Evolutionary conservation across 2,113 vertebrate species (phyloP).

Genomic region (Anarrhichthys ocellatus): DNA sequence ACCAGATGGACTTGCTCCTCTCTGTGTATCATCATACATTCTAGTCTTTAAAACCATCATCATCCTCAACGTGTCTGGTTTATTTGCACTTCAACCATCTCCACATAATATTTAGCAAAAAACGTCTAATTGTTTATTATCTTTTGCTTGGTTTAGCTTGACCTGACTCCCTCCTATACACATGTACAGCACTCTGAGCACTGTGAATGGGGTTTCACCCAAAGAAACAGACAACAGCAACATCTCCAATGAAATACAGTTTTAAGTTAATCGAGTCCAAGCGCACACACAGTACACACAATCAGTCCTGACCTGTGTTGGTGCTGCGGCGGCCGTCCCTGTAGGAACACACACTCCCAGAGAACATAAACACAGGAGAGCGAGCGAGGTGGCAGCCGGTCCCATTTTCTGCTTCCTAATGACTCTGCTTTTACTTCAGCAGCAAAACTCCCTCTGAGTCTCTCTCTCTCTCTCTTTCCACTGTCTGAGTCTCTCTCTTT

Average conservation of each 20-base stretch:
- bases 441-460: conserved; percentile 29
- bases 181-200: not conserved
- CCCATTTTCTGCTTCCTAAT: conserved; percentile 75
- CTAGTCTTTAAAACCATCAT: not conserved
- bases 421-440: conserved; percentile 44
- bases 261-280: not conserved
- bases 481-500: conserved; percentile 9
- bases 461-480: conserved; percentile 12
- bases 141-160: not conserved
- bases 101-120: not conserved
- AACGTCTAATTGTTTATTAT: not conserved
- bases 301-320: conserved; percentile 75
- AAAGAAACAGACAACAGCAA: not conserved
- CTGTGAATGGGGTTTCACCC: not conserved
- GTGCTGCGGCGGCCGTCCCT: conserved; percentile 38
- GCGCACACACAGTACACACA: not conserved
- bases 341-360: conserved; percentile 60
- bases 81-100: no score
- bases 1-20: conserved; percentile 10
- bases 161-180: not conserved
- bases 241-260: no score
- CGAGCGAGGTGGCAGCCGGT: conserved; percentile 67
- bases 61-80: not conserved
- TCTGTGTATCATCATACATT: conserved; percentile 7
- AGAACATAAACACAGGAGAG: conserved; percentile 71